Base-by-base conservation (phyloP, 1,140 invertebrate species). In the Meloidogyne hapla region DNA sequence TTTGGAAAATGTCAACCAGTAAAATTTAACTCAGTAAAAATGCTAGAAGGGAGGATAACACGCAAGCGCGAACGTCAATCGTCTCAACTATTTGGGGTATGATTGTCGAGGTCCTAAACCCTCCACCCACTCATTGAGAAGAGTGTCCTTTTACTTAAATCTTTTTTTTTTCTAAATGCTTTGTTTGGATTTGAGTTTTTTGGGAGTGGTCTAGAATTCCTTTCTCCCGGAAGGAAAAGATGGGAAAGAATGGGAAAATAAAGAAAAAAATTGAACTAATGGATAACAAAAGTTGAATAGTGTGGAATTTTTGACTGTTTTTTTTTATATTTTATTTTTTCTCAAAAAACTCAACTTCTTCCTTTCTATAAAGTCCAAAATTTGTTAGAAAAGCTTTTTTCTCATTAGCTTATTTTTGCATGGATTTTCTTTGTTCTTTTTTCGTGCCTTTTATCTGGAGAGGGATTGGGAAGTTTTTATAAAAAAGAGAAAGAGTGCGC, bases 371-470 rank as follows among this genome's bases (percentile, higher is more conserved):
- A 28, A 21, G 25, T n/a, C 5, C 18, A 12, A 69, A 69, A 69
- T 21, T n/a, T 21, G 6, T 18, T 26, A 45, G 26, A 18, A 18
- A 40, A 42, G 25, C 66, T 40, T 45, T 70, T 69, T 42, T 56
- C 26, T 56, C 45, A 42, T 40, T 70, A 28, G 40, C 45, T 26
- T 42, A 13, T 21, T 42, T 13, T 70, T 70, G n/a, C 69, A 45
- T 70, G 69, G 25, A 69, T 18, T 26, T 28, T 21, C 48, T 18
- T n/a, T n/a, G 18, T 56, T 13, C 12, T 21, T n/a, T 56, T n/a
- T n/a, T 56, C n/a, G n/a, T n/a, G 18, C 8, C 4, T 48, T 56
- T 56, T 56, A 8, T 5, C 8, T 0, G 1, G n/a, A 56, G 1
- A 18, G 48, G 48, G 8, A 8, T n/a, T 56, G 48, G 48, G n/a